Conservation (phyloP, 1,140 invertebrate species). For the Bombus difficillimus region DNA sequence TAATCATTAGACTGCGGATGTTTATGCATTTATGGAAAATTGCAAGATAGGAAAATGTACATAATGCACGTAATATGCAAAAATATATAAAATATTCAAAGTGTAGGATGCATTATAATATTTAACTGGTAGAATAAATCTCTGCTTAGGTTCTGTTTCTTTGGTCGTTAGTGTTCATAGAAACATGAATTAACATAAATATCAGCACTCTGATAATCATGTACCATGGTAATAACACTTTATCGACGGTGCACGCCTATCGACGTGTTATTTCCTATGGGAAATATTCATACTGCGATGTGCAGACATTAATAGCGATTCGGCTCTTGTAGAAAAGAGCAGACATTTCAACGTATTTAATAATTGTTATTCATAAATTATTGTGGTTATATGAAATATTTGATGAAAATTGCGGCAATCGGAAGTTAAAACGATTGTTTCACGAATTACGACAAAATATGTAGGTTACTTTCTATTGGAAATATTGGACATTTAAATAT, state of each 20-base stretch:
- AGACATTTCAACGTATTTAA: background rate
- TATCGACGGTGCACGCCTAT: background rate
- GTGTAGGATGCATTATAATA: background rate
- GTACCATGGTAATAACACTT: background rate
- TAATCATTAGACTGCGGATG: background rate
- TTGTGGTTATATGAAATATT: background rate
- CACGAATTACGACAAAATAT: background rate
- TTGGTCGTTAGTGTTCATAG: background rate
- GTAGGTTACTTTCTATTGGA: background rate
- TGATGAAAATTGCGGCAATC: background rate
- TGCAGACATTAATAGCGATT: too few species aligned
- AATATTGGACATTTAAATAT: background rate
- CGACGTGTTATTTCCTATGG: background rate
- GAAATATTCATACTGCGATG: background rate
- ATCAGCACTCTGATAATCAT: background rate
- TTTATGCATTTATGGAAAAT: background rate
- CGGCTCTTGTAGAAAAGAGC: background rate
- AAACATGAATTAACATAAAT: background rate
- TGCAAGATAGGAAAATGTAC: background rate
- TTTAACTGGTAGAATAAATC: background rate
- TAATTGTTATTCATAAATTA: background rate
- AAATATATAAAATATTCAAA: background rate
- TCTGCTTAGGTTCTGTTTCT: background rate
- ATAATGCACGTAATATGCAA: background rate
- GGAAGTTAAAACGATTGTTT: background rate